Percentiles rank a stretch among this genome's conserved stretches.
These are phyloP conservation scores for Drosophila villosipedis DNA, from an alignment of 2,888 invertebrate species.

Conservation along the genomic window DNA sequence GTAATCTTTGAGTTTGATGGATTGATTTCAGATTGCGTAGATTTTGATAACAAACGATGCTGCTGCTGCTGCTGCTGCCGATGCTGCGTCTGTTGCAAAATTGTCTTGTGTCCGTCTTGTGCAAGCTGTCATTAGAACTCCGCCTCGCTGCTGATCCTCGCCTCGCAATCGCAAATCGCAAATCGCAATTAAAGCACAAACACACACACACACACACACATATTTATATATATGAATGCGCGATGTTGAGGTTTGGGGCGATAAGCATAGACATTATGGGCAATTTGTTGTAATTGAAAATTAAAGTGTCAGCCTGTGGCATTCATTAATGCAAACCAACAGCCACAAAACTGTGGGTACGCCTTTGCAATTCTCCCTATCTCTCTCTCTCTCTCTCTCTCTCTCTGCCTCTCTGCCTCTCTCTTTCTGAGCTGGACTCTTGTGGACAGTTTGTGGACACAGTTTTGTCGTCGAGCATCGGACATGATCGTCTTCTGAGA, in stretches of 20 bases:
- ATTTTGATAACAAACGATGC: slow-evolving; percentile 65
- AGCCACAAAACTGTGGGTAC: slow-evolving; percentile 54
- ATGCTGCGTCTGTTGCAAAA: background rate
- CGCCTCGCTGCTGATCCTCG: slow-evolving; percentile 23
- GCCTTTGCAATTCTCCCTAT: slow-evolving; percentile 17
- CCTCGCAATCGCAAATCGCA: slow-evolving; percentile 14
- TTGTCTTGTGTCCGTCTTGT: slow-evolving; percentile 8
- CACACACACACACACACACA: slow-evolving; percentile 13
- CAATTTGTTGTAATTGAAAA: slow-evolving; percentile 82
- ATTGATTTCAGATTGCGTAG: slow-evolving; percentile 78
- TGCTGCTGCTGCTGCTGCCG: background rate
- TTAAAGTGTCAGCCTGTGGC: slow-evolving; percentile 82
- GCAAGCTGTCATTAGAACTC: slow-evolving; percentile 75
- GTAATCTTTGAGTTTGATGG: slow-evolving; percentile 79
- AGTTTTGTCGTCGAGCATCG: slow-evolving; percentile 71
- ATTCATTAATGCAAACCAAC: slow-evolving; percentile 67
- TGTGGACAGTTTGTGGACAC: slow-evolving; percentile 55
- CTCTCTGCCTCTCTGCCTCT: background rate
- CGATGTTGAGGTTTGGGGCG: slow-evolving; percentile 61
- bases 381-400: background rate
- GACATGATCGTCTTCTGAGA: slow-evolving; percentile 65
- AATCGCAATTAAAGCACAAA: slow-evolving; percentile 67
- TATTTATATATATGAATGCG: background rate
- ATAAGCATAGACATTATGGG: slow-evolving; percentile 81
- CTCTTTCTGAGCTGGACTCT: background rate